Evolutionary conservation across 2,113 vertebrate species (phyloP), one percentile per base, ranked within the genome.

Genomic region (Pogonocichla stellata): DNA sequence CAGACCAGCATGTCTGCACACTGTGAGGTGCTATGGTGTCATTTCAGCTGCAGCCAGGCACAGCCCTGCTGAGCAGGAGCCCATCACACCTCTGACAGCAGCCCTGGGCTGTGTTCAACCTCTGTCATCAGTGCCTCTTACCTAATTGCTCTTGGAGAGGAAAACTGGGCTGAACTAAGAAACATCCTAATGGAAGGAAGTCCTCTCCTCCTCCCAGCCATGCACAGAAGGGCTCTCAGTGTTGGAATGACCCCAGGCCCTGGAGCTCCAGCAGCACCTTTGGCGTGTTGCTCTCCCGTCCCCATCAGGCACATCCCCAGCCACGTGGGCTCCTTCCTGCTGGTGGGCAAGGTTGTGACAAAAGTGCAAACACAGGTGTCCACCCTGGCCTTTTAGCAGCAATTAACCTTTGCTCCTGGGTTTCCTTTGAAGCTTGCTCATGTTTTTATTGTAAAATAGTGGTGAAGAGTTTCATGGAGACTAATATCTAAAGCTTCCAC

Each of bases 401-500:
- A 99, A 99, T 99, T 99, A 99, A 99, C 98, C 98, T 98, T 98
- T 98, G 94, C 94, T 98, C 95, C 90, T 79, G 91, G 88, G 94
- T 92, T 98, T 98, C 98, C 98, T 98, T 98, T 98, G 98, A 98
- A 98, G 97, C 96, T 96, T 89, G 86, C 96, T 98, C 85, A 92
- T 73, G 98, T 99, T 99, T 99, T 98, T 98, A 96, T 97, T 98
- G 97, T 94, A 97, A 98, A 97, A 97, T 93, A 96, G 87, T 91
- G 84, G 97, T 90, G 86, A 97, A 96, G 95, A 97, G 96, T 98
- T 98, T 97, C 95, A 98, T 97, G 96, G 97, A 98, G 96, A 98
- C 97, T 98, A 98, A 97, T 98, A 97, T 98, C 98, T 98, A 98
- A 98, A 98, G 97, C 97, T 98, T 97, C 89, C 96, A 83, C 79